These are phyloP conservation scores for Mercenaria mercenaria DNA, from an alignment of 1,140 invertebrate species.

Conservation along the genomic window DNA sequence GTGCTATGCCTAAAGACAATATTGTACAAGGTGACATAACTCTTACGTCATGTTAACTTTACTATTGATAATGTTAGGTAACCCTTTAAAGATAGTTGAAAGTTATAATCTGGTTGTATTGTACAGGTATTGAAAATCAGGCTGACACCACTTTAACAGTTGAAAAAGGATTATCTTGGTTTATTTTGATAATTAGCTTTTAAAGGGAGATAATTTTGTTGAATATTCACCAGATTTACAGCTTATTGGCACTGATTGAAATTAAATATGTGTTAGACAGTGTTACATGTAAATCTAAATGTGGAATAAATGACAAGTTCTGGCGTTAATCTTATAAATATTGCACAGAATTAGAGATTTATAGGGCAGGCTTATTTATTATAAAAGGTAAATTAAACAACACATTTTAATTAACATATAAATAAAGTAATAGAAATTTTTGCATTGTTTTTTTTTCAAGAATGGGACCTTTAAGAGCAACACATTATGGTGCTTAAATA, in stretches of 20 bases:
- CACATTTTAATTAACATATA: too few relatives aligned
- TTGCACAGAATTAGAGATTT: neutral
- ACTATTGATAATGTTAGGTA: slow-evolving; percentile 31
- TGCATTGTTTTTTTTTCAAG: too few relatives aligned
- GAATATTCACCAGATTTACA: neutral
- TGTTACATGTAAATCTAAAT: neutral
- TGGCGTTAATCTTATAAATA: neutral
- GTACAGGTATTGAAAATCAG: neutral
- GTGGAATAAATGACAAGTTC: neutral
- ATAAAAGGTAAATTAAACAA: too few relatives aligned
- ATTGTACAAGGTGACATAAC: slow-evolving; percentile 28
- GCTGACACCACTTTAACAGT: neutral
- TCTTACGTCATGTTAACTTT: slow-evolving; percentile 1
- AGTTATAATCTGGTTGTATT: slow-evolving; percentile 22
- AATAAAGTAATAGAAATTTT: too few relatives aligned
- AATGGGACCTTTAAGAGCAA: too few relatives aligned
- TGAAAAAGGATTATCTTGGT: neutral
- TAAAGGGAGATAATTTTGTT: slow-evolving; percentile 18
- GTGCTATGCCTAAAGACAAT: slow-evolving; percentile 19
- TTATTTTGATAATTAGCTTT: slow-evolving; percentile 2
- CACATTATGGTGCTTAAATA: too few relatives aligned
- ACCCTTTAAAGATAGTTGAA: slow-evolving; percentile 15
- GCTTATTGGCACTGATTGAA: slow-evolving; percentile 7
- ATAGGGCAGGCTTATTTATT: too few relatives aligned
- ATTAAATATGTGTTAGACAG: neutral